A percentile compares a stretch with the other conserved stretches of the same genome.
Evolutionary conservation across 2,113 vertebrate species (phyloP).

Genomic region (Microtus montanus): DNA sequence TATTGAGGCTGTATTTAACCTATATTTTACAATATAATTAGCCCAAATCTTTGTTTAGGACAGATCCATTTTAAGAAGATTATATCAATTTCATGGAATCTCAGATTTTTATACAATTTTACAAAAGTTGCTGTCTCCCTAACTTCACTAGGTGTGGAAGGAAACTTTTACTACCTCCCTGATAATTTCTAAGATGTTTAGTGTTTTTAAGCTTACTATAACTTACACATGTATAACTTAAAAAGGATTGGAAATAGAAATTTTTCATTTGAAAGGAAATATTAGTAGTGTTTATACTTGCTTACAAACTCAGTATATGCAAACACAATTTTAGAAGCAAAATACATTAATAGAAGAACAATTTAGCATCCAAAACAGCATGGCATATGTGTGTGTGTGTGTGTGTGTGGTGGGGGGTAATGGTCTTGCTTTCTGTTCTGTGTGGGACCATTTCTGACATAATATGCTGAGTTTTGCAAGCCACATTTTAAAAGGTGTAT

Average conservation of each 20-base stretch:
- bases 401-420: neutral
- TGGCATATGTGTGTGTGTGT: neutral
- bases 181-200: slow-evolving; percentile 6
- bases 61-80: slow-evolving; percentile 26
- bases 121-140: neutral
- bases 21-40: slow-evolving; percentile 47
- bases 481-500: slow-evolving; percentile 20
- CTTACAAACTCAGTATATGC: neutral
- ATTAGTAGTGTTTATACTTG: neutral
- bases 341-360: neutral
- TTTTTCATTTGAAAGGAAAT: slow-evolving; percentile 2
- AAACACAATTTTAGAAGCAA: slow-evolving; percentile 10
- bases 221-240: neutral
- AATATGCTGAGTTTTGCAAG: slow-evolving; percentile 16
- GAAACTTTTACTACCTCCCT: neutral
- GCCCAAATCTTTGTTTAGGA: slow-evolving; percentile 53
- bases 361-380: neutral
- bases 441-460: neutral
- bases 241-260: neutral
- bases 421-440: neutral
- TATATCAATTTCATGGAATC: neutral
- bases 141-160: neutral
- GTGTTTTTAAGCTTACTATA: neutral
- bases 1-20: slow-evolving; percentile 1
- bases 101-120: neutral